Conservation (phyloP, 1,140 invertebrate species). For the Globodera ellingtonae region DNA sequence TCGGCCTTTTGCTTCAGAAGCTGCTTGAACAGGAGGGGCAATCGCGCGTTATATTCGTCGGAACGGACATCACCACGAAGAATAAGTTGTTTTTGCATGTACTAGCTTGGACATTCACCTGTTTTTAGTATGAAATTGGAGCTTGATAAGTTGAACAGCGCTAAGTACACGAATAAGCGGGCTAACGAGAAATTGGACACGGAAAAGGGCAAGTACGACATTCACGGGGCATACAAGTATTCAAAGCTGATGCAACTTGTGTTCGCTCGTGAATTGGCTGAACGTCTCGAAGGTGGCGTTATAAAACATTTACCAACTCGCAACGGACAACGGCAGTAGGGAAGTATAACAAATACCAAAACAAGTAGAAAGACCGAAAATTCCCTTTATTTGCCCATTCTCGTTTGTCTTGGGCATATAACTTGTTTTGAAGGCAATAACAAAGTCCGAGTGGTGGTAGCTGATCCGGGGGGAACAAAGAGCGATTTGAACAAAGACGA, state of each 20-base stretch:
- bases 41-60: conserved; percentile 58
- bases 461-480: conserved; percentile 60
- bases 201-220: conserved; percentile 22
- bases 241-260: conserved; percentile 56
- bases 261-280: conserved; percentile 61
- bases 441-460: conserved; percentile 57
- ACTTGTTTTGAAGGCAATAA: conserved; percentile 37
- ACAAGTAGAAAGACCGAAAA: not conserved
- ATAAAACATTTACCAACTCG: no score
- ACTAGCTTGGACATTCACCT: conserved; percentile 2
- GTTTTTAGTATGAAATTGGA: conserved; percentile 50
- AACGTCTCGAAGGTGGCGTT: conserved; percentile 51
- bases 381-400: not conserved
- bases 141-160: conserved; percentile 56
- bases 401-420: no score
- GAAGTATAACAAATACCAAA: conserved; percentile 8
- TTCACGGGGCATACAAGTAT: conserved; percentile 51
- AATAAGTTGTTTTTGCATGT: conserved; percentile 28
- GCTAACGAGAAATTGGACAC: conserved; percentile 8
- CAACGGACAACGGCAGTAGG: no score
- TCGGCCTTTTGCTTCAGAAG: conserved; percentile 47
- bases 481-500: conserved; percentile 52
- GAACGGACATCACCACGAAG: conserved; percentile 57
- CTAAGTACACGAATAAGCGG: conserved; percentile 39
- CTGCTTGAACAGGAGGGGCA: conserved; percentile 54